Conservation (phyloP, 1,140 invertebrate genomes). For the Catajapyx aquilonaris region DNA sequence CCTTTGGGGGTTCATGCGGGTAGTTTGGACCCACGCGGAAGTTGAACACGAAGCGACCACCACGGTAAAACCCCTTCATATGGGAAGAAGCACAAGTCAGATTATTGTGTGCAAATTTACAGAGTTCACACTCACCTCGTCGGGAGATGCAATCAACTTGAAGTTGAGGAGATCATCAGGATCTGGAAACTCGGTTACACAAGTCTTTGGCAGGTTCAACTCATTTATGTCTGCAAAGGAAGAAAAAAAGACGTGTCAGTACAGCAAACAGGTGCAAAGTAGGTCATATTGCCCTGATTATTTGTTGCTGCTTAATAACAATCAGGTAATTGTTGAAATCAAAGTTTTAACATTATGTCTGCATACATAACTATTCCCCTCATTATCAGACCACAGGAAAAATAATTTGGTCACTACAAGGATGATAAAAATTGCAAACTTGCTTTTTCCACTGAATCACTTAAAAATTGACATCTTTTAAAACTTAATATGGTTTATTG, state of each 20-base stretch:
- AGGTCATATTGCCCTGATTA: too few species aligned
- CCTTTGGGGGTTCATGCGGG: slow-evolving; percentile 88
- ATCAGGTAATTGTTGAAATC: too few species aligned
- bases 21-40: slow-evolving; percentile 95
- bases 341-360: too few species aligned
- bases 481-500: too few species aligned
- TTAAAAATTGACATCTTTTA: too few species aligned
- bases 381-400: too few species aligned
- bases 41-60: slow-evolving; percentile 85
- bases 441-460: too few species aligned
- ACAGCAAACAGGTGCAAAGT: slow-evolving; percentile 4
- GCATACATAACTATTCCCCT: too few species aligned
- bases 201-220: slow-evolving; percentile 90
- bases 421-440: too few species aligned
- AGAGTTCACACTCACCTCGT: slow-evolving; percentile 53
- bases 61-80: slow-evolving; percentile 75
- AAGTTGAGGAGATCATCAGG: slow-evolving; percentile 89
- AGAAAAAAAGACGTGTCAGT: slow-evolving; percentile 6
- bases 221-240: slow-evolving; percentile 82
- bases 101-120: neutral
- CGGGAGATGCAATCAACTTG: slow-evolving; percentile 87
- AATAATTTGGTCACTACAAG: too few species aligned
- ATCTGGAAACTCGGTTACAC: slow-evolving; percentile 87
- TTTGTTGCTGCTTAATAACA: too few species aligned
- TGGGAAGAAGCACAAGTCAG: slow-evolving; percentile 9